These are phyloP conservation scores for Scomberomorus guttatus DNA, from an alignment of 2,797 vertebrate genomes.

Conservation along the genomic window DNA sequence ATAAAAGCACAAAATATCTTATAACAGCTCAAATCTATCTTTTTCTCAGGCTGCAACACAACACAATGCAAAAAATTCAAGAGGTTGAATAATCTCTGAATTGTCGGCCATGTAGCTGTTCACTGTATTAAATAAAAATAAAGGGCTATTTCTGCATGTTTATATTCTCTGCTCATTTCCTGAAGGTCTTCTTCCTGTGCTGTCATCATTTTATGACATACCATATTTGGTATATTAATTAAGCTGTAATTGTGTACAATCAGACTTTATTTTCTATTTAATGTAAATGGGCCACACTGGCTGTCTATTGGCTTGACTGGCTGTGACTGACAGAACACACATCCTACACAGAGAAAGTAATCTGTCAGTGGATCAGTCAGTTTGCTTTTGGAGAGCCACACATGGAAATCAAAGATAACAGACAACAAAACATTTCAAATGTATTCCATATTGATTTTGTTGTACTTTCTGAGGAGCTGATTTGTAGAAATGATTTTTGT, in stretches of 20 bases:
- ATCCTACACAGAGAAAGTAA: not conserved
- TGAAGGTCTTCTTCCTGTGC: not conserved
- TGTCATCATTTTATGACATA: not conserved
- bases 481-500: not conserved
- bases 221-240: conserved; percentile 7
- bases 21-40: not conserved
- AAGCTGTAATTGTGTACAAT: not conserved
- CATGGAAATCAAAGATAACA: conserved; percentile 1
- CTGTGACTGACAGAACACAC: not conserved
- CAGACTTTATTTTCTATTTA: not conserved
- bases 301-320: not conserved
- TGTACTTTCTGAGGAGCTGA: not conserved
- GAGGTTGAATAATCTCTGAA: not conserved
- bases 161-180: conserved; percentile 43
- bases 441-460: not conserved
- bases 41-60: not conserved
- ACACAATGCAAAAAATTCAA: no score
- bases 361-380: not conserved
- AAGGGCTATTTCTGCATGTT: conserved; percentile 10
- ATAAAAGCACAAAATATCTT: no score
- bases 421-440: not conserved
- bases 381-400: not conserved
- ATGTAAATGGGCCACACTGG: conserved; percentile 24
- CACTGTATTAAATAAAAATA: not conserved
- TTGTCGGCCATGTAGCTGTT: not conserved